Conservation (phyloP, 2,888 invertebrate species). For the Labia minor region DNA sequence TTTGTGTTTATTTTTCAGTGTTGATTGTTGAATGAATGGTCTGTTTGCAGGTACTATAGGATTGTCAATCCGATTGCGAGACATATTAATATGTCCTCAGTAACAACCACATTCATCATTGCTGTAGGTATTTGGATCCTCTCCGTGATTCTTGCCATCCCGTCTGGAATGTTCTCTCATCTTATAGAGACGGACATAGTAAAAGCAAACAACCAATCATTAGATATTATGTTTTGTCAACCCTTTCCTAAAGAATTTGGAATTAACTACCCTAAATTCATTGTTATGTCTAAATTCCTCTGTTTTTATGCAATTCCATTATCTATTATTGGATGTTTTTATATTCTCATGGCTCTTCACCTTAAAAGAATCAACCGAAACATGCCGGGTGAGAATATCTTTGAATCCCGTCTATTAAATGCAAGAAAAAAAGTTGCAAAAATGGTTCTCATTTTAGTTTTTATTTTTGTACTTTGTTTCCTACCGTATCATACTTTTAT, state of each 20-base stretch:
- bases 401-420: conserved; percentile 55
- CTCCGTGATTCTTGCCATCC: conserved; percentile 64
- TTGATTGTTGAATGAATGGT: too few species aligned
- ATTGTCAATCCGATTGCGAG: conserved; percentile 73
- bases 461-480: conserved; percentile 81
- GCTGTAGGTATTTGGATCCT: conserved; percentile 72
- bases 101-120: conserved; percentile 44
- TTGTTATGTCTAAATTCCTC: conserved; percentile 52
- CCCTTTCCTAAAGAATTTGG: conserved; percentile 52
- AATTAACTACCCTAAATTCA: conserved; percentile 36
- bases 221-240: conserved; percentile 43
- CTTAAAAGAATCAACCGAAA: conserved; percentile 71
- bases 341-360: conserved; percentile 79
- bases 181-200: conserved; percentile 36
- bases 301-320: conserved; percentile 78
- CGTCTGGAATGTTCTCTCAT: conserved; percentile 63
- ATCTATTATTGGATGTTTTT: conserved; percentile 74
- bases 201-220: neutral
- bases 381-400: conserved; percentile 66
- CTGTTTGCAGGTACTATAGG: conserved; percentile 54
- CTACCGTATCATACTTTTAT: conserved; percentile 73
- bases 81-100: conserved; percentile 38
- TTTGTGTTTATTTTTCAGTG: too few species aligned
- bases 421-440: conserved; percentile 51
- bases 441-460: conserved; percentile 82